Base-by-base conservation (phyloP, 1,140 invertebrate species). In the Polyergus mexicanus region DNA sequence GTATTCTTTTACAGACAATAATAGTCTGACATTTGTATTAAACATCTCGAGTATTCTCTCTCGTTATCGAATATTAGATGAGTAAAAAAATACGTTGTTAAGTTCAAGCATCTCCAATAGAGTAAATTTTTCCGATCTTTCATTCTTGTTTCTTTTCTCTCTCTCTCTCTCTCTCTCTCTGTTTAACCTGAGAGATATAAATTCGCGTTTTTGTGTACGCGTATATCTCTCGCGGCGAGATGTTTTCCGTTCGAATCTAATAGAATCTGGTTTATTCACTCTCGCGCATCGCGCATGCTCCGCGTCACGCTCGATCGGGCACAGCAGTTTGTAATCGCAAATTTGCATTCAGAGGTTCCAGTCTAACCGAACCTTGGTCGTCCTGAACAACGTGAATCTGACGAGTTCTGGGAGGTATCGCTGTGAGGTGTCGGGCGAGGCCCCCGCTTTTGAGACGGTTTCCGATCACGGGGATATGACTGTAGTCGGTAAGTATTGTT, bases 381-480 rank as follows among this genome's bases (percentile, higher is more conserved):
- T 97, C 60, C 94, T 98, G 86, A 96, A 95, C 87, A 96, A 97
- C 62, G 97, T 98, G 84, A 96, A 97, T 88, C 94, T 98, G 87
- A 96, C 97, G 91, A 97, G 97, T 62, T 97, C 97, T 41, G 98
- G 98, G 38, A 95, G 96, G 25, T 98, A 98, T 95, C 96, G 97
- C 74, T 98, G 98, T 92, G 98, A 98, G 93, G 97, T 98, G 76
- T 98, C 97, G 5, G 98, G 97, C 1, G 98, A 98, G 94, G 97
- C 97, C 10, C 97, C 97, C n/a, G 96, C 96, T 76, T 98, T 98
- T 93, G 96, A 97, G 93, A 98, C 97, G 22, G 97, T 97, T 76
- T 97, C 96, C 32, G 96, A 97, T 86, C 97, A 97, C 89, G 96
- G 97, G 89, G 96, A 97, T 91, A 97, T 98, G 96, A 95, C 96